A percentile compares a stretch with the other conserved stretches of the same genome.
Conservation (phyloP, 2,113 vertebrate genomes). For the Colinus virginianus region DNA sequence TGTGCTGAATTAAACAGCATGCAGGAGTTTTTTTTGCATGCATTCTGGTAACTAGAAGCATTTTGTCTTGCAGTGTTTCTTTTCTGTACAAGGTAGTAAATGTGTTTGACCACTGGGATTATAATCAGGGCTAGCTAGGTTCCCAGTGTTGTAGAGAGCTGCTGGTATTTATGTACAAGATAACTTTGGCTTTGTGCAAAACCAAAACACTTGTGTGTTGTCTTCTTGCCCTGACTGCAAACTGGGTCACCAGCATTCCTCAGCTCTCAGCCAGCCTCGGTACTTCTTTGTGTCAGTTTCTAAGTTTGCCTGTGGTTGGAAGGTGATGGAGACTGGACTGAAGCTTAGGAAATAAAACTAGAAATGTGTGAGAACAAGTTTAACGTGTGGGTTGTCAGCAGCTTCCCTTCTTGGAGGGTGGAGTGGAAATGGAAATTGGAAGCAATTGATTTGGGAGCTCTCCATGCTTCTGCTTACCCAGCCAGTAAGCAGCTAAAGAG, state of each 20-base stretch:
- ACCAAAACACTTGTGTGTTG: not conserved
- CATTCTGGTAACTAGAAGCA: not conserved
- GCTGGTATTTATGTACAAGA: not conserved
- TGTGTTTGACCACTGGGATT: rapidly evolving
- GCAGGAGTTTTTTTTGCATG: not conserved
- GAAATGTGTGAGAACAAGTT: not conserved
- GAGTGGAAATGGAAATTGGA: not conserved
- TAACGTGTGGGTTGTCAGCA: not conserved
- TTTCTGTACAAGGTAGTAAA: not conserved
- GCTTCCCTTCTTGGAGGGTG: not conserved
- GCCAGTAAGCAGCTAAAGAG: not conserved
- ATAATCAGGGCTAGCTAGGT: not conserved
- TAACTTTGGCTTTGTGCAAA: not conserved
- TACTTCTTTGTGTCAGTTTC: not conserved
- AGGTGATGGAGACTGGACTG: not conserved
- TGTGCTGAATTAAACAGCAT: rapidly evolving
- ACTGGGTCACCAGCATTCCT: not conserved
- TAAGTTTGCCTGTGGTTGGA: not conserved
- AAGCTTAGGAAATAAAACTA: not conserved
- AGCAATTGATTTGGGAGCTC: not conserved
- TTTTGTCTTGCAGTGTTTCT: not conserved
- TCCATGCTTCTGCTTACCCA: not conserved
- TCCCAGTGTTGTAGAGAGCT: not conserved
- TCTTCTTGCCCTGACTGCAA: not conserved
- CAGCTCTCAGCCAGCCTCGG: not conserved